Evolutionary conservation across 2,888 invertebrate species (phyloP).

Genomic region (Aporophyla nigra): DNA sequence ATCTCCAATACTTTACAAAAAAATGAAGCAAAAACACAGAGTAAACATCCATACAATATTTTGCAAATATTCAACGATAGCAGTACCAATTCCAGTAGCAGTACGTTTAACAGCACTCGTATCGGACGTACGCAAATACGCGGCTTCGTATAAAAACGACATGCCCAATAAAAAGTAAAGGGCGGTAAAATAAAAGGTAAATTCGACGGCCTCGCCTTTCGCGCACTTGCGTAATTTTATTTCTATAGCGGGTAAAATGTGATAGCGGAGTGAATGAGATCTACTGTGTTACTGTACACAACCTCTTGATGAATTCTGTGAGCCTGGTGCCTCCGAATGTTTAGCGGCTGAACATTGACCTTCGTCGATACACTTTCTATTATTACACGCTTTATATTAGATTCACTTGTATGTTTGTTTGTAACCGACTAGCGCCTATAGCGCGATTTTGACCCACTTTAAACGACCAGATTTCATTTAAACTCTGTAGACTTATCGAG

Average conservation of each 20-base stretch:
- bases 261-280: constrained; percentile 49
- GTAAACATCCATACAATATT: constrained; percentile 50
- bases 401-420: no score
- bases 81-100: constrained; percentile 53
- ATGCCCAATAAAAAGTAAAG: constrained; percentile 75
- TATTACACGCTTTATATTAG: no score
- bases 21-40: constrained; percentile 38
- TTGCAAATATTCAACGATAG: constrained; percentile 55
- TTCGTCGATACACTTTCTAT: not conserved
- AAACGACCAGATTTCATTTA: no score
- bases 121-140: constrained; percentile 68
- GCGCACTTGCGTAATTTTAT: constrained; percentile 63
- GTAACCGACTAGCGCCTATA: no score
- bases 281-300: constrained; percentile 18
- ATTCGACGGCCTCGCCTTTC: constrained; percentile 61
- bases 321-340: constrained; percentile 7
- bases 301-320: constrained; percentile 24
- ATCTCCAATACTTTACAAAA: constrained; percentile 24
- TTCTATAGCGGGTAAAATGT: constrained; percentile 63
- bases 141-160: constrained; percentile 65
- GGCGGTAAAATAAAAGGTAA: constrained; percentile 74
- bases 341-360: not conserved
- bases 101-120: constrained; percentile 59
- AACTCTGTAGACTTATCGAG: no score
- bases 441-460: no score